phyloP scores from a whole-genome alignment of 2,113 vertebrate species.

The Opisthocomus hoazin region DNA sequence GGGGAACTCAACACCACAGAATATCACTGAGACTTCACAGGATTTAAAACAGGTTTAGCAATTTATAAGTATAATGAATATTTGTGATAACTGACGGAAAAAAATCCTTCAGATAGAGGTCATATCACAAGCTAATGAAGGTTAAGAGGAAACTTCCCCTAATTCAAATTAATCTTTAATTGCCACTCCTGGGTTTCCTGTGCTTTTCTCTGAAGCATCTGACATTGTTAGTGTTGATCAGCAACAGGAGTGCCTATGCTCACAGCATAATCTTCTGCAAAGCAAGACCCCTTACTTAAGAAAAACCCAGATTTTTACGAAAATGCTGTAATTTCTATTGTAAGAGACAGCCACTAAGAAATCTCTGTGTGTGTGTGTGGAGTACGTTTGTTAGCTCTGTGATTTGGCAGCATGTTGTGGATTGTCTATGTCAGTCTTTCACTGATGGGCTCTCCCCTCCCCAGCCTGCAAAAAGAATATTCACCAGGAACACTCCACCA shows the following conservation, averaged over 20 bases:
- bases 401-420: neutral
- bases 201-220: neutral
- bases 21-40: neutral
- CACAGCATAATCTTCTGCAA: neutral
- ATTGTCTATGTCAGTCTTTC: neutral
- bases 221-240: neutral
- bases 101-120: neutral
- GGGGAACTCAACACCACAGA: neutral
- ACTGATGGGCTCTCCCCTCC: neutral
- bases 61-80: neutral
- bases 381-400: neutral
- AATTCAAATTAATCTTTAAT: constrained; percentile 18
- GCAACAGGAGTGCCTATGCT: neutral
- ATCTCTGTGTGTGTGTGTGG: neutral
- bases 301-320: neutral
- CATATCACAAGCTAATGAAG: neutral
- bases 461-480: neutral
- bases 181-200: neutral
- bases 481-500: neutral
- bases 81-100: neutral
- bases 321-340: neutral
- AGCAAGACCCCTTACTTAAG: neutral
- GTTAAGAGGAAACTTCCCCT: constrained; percentile 33
- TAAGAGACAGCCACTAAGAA: neutral
- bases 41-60: neutral